Evolutionary conservation across 2,113 vertebrate species (phyloP).

Genomic region (Orientallactaga bullata): DNA sequence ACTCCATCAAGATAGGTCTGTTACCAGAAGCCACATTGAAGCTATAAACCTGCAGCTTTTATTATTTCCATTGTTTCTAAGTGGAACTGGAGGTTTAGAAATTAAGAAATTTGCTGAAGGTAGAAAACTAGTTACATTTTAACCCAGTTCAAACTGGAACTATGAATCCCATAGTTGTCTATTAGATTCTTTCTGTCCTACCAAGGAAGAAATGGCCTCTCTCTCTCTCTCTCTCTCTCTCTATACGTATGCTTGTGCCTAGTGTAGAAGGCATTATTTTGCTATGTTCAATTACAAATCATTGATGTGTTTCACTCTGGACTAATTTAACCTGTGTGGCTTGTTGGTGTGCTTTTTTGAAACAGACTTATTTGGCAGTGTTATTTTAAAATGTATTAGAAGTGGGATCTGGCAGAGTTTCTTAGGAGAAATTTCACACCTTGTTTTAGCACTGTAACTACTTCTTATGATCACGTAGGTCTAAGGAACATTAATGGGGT

Average conservation of each 20-base stretch:
- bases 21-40: neutral
- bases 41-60: neutral
- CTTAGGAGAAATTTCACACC: neutral
- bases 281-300: neutral
- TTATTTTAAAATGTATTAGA: constrained; percentile 13
- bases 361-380: neutral
- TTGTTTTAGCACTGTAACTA: neutral
- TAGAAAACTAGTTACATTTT: constrained; percentile 18
- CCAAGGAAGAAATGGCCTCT: neutral
- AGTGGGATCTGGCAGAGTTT: neutral
- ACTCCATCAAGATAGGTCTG: neutral
- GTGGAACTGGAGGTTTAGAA: neutral
- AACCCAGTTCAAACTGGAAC: neutral
- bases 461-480: neutral
- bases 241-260: neutral
- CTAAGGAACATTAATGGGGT: neutral
- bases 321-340: neutral
- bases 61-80: neutral
- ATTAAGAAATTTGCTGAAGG: neutral
- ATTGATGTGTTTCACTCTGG: neutral
- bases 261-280: neutral
- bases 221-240: neutral
- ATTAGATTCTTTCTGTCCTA: neutral
- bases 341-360: constrained; percentile 8
- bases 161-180: neutral